A percentile compares a stretch with the other conserved stretches of the same genome.
Conservation (phyloP, 2,113 vertebrate species). For the Struthio camelus region DNA sequence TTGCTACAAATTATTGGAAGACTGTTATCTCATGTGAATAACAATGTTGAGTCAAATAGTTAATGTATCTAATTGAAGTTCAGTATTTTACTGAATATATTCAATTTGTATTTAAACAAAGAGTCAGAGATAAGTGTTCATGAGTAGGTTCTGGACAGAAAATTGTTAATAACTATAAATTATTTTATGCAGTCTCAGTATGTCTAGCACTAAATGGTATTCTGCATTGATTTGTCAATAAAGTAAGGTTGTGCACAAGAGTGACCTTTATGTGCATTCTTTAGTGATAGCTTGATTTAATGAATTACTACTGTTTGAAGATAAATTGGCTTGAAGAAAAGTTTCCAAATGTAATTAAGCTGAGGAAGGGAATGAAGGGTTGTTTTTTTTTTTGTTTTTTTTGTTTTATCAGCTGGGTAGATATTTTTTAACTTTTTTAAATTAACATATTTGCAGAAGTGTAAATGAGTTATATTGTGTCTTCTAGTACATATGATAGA, state of each 20-base stretch:
- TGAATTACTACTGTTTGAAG: conserved; percentile 45
- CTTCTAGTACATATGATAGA: background rate
- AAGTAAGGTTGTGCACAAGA: conserved; percentile 60
- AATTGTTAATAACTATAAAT: conserved; percentile 31
- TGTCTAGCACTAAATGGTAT: conserved; percentile 20
- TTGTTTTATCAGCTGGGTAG: background rate
- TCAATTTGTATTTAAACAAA: conserved; percentile 24
- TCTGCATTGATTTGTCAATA: conserved; percentile 70
- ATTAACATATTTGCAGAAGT: background rate
- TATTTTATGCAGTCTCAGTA: background rate
- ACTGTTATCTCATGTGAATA: background rate
- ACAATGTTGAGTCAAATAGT: background rate
- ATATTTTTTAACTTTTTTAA: background rate
- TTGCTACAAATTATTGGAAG: background rate
- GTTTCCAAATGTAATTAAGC: conserved; percentile 34
- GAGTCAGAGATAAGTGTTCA: background rate
- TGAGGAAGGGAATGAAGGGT: background rate
- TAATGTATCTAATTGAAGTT: background rate
- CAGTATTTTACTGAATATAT: conserved; percentile 5
- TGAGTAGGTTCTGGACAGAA: background rate
- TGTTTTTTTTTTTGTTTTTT: background rate
- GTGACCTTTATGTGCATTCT: conserved; percentile 36
- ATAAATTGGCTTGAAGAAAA: conserved; percentile 28
- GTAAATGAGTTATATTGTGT: background rate
- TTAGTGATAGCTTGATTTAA: conserved; percentile 55